These are phyloP conservation scores for Prorops nasuta DNA, from an alignment of 1,140 invertebrate genomes.

Conservation along the genomic window DNA sequence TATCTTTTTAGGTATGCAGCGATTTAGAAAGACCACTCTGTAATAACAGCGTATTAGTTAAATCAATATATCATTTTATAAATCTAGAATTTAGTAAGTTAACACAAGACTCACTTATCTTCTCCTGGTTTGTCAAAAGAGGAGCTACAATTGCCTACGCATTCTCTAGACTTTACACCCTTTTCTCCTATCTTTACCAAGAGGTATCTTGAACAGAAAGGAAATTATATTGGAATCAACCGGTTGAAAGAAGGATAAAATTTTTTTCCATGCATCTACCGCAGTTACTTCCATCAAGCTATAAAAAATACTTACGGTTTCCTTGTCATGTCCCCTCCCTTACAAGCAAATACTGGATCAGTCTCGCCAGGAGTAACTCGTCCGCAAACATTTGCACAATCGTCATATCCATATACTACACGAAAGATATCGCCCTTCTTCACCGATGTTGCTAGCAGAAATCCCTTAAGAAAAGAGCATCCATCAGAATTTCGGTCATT, in stretches of 20 bases:
- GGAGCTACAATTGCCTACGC: slow-evolving; percentile 52
- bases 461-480: too few species aligned
- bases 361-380: slow-evolving; percentile 42
- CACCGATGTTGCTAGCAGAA: slow-evolving; percentile 54
- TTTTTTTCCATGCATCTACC: slow-evolving; percentile 18
- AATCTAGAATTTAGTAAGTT: too few species aligned
- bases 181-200: slow-evolving; percentile 31
- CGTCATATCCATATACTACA: slow-evolving; percentile 67
- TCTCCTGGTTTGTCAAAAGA: too few species aligned
- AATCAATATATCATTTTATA: too few species aligned
- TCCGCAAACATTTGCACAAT: slow-evolving; percentile 69
- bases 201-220: slow-evolving; percentile 44
- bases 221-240: slow-evolving; percentile 11
- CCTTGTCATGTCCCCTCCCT: slow-evolving; percentile 53
- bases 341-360: slow-evolving; percentile 45
- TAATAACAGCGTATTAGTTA: slow-evolving; percentile 36
- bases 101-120: slow-evolving; percentile 57
- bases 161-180: slow-evolving; percentile 47
- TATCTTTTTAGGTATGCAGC: slow-evolving; percentile 57
- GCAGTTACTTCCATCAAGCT: too few species aligned
- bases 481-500: too few species aligned
- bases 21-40: slow-evolving; percentile 57
- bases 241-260: slow-evolving; percentile 11
- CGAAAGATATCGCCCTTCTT: slow-evolving; percentile 61
- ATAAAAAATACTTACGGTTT: slow-evolving; percentile 50